Evolutionary conservation across 1,140 invertebrate species (phyloP), one percentile per base, ranked within the genome.

Genomic region (Telenomus remus): DNA sequence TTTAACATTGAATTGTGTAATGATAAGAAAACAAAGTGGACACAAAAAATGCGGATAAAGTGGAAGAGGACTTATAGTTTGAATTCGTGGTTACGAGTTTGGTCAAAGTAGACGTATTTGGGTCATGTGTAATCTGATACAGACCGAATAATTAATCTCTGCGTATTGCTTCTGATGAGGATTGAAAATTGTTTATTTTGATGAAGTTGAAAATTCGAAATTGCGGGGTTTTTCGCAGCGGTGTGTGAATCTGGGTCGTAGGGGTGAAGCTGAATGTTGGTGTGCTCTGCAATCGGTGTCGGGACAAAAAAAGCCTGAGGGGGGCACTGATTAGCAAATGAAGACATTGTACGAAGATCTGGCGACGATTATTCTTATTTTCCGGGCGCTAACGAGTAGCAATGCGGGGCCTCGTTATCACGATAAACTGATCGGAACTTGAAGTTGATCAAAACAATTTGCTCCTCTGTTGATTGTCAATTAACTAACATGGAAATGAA

Each of bases 371-470:
- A 69, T 65, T 73, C 75, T 73, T 78, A 78, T 73, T 78, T 78
- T 72, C 75, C 68, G 68, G 69, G 50, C 37, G 43, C 69, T 73
- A 78, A 78, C 76, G 71, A 65, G 72, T 74, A 51, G 53, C 57
- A 79, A 72, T 72, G 61, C 50, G 72, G 75, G 42, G 33, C 55
- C 64, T 72, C 55, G 75, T 77, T 74, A 68, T 60, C 43, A 9
- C 49, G 68, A 68, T 71, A 76, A 75, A 64, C 63, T 48, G 76
- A 81, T 69, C 47, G 82, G 83, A 86, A 81, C 78, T 79, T 60
- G 61, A 76, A 86, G 84, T 85, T 82, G 83, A 87, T 87, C 83
- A 81, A 84, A 82, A 86, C 85, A 87, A 87, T 87, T 87, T 86
- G 78, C 80, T 47, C 50, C 65, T 64, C 71, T 77, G 76, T 79